Conservation (phyloP, 2,113 vertebrate genomes). For the Glaucidium brasilianum region DNA sequence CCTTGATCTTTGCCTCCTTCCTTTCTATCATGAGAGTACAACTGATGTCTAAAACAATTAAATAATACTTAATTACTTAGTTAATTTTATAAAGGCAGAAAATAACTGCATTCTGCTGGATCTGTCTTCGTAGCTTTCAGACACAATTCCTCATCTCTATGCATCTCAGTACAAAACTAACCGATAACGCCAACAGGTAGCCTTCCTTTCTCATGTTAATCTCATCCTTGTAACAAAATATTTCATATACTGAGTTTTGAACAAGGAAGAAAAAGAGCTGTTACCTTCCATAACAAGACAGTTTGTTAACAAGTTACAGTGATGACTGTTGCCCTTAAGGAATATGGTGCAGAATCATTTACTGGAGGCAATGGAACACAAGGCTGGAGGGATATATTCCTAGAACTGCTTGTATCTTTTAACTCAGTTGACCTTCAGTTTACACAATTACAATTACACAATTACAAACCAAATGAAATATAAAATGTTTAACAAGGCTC, state of each 20-base stretch:
- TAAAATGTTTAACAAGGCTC: background rate
- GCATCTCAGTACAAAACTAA: background rate
- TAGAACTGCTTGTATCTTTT: background rate
- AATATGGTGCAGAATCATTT: background rate
- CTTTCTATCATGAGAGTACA: background rate
- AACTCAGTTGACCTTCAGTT: background rate
- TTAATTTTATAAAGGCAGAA: background rate
- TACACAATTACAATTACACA: background rate
- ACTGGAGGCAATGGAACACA: background rate
- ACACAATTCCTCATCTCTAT: background rate
- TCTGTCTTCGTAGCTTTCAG: background rate
- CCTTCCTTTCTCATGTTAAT: background rate
- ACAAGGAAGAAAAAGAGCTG: background rate
- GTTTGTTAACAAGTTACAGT: background rate
- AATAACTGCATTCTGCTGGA: background rate
- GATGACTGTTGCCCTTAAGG: background rate
- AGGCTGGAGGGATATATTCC: background rate
- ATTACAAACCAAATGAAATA: background rate
- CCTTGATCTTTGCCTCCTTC: background rate
- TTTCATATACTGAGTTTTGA: background rate
- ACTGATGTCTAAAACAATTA: background rate
- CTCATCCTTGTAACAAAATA: background rate
- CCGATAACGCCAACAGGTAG: background rate
- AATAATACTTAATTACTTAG: background rate
- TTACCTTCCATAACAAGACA: background rate